A percentile compares a stretch with the other conserved stretches of the same genome.
Evolutionary conservation across 2,888 invertebrate species (phyloP).

Genomic region (Phoronis australis): DNA sequence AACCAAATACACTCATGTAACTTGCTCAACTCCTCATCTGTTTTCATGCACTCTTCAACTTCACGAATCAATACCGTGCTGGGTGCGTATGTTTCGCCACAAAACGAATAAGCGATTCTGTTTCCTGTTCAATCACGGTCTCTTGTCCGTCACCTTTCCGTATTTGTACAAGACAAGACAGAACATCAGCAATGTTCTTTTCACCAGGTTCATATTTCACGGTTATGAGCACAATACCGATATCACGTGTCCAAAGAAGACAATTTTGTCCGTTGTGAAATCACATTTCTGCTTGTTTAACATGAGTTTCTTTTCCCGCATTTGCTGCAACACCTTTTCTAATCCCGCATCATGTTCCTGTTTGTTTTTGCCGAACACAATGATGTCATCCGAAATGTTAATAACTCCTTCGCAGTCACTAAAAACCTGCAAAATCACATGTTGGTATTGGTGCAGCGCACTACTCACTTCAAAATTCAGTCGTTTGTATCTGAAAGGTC

Average conservation of each 20-base stretch:
- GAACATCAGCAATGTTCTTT: not conserved
- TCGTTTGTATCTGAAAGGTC: conserved; percentile 18
- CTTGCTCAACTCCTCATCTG: conserved; percentile 3
- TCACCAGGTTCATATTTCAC: not conserved
- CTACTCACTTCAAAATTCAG: conserved; percentile 19
- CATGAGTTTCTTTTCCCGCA: conserved; percentile 5
- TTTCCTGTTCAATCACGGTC: too few relatives aligned
- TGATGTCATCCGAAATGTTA: conserved; percentile 20
- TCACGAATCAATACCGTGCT: too few relatives aligned
- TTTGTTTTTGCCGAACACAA: conserved; percentile 14
- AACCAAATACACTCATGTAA: conserved; percentile 1
- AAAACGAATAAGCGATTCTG: too few relatives aligned
- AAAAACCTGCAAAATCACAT: conserved; percentile 13
- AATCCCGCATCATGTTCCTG: conserved; percentile 14
- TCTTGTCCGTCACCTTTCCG: too few relatives aligned
- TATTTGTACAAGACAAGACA: too few relatives aligned
- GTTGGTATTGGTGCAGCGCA: conserved; percentile 21
- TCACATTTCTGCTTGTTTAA: conserved; percentile 9
- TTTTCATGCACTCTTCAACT: conserved; percentile 5
- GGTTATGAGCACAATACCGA: too few relatives aligned
- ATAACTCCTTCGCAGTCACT: conserved; percentile 7
- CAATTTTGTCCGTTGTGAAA: conserved; percentile 7
- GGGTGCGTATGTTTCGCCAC: too few relatives aligned
- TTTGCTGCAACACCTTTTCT: conserved; percentile 2
- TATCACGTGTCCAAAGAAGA: conserved; percentile 7